Evolutionary conservation across 2,888 invertebrate species (phyloP).

Genomic region (Phyto melanocephala): DNA sequence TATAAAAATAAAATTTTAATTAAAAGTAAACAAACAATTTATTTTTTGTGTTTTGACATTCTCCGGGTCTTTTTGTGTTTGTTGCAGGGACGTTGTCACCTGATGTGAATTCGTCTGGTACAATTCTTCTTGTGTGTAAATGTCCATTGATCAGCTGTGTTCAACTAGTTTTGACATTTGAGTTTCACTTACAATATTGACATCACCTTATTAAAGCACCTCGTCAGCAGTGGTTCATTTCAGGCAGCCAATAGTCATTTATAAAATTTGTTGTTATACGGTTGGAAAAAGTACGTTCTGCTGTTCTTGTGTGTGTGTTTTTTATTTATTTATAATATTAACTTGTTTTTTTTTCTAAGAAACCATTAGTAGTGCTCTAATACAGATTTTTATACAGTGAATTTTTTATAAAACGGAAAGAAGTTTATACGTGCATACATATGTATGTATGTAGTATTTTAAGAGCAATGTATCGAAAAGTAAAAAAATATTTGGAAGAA

Average conservation of each 20-base stretch:
- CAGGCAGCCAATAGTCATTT: constrained; percentile 25
- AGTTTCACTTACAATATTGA: no score
- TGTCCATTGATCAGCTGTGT: no score
- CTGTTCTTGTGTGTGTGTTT: constrained; percentile 11
- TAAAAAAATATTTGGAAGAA: background rate
- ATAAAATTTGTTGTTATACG: constrained; percentile 35
- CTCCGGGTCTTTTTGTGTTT: no score
- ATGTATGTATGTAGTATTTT: background rate
- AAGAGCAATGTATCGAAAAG: background rate
- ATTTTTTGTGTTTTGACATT: no score
- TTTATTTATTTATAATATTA: background rate
- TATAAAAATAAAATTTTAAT: no score
- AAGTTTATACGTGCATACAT: no score
- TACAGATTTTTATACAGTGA: background rate
- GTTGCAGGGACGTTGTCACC: no score
- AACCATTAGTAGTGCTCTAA: background rate
- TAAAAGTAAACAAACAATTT: no score
- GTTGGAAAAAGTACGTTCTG: constrained; percentile 8
- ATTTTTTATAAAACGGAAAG: background rate
- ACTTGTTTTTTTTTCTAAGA: background rate
- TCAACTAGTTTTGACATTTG: no score
- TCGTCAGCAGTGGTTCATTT: background rate
- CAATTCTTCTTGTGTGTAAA: no score
- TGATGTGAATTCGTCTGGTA: no score
- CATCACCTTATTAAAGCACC: no score